Percentiles rank a stretch among this genome's conserved stretches.
These are phyloP conservation scores for Cephalopachus bancanus DNA, from an alignment of 2,797 vertebrate species.

Conservation along the genomic window DNA sequence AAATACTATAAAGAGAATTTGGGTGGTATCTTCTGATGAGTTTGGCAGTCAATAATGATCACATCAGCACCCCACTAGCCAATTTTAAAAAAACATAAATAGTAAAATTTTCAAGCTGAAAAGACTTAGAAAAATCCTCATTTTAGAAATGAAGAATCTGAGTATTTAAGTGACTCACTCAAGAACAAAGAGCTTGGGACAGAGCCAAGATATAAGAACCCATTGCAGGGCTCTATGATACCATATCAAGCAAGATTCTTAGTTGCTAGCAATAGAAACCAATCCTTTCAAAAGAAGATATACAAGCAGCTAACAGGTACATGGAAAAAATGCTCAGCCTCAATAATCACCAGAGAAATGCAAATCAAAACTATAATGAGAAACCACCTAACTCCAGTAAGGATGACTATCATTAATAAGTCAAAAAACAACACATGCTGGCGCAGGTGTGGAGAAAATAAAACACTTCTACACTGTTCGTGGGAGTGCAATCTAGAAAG, in stretches of 20 bases:
- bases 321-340: too few relatives aligned
- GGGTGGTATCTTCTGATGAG: background rate
- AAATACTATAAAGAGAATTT: constrained; percentile 1
- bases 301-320: too few relatives aligned
- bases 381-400: too few relatives aligned
- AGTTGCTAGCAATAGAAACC: background rate
- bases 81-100: constrained; percentile 20
- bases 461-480: too few relatives aligned
- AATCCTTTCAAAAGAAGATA: background rate
- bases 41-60: background rate
- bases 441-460: too few relatives aligned
- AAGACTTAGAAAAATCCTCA: background rate
- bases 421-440: too few relatives aligned
- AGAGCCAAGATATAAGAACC: background rate
- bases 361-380: too few relatives aligned
- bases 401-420: too few relatives aligned
- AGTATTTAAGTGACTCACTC: background rate
- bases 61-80: background rate
- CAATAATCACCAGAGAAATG: too few relatives aligned
- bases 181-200: background rate
- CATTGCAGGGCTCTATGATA: background rate
- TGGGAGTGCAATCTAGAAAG: too few relatives aligned
- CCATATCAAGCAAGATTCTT: background rate
- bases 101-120: constrained; percentile 6
- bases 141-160: constrained; percentile 57